Conservation (phyloP, 2,113 vertebrate species). For the Aviceda subcristata region DNA sequence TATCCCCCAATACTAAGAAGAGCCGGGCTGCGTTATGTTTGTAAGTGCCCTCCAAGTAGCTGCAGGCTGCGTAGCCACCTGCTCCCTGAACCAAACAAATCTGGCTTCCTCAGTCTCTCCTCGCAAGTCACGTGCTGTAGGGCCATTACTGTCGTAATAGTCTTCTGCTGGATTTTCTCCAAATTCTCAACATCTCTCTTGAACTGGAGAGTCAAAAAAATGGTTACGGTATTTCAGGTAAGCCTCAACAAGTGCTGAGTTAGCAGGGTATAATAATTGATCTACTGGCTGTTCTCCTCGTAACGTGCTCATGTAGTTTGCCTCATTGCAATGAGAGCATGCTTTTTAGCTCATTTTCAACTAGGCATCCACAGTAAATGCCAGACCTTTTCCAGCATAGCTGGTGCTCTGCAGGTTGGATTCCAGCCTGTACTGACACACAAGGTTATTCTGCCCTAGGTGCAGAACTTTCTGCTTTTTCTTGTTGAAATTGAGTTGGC, state of each 20-base stretch:
- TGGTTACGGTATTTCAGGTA: fast-evolving
- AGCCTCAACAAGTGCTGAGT: not conserved
- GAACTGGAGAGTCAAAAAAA: not conserved
- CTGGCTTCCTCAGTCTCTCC: not conserved
- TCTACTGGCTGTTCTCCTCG: not conserved
- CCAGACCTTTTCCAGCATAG: fast-evolving
- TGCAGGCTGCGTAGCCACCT: not conserved
- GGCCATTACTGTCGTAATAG: not conserved
- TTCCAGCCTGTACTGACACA: not conserved
- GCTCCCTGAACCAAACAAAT: not conserved
- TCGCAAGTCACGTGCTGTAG: fast-evolving
- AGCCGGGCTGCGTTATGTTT: not conserved
- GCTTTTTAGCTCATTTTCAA: not conserved
- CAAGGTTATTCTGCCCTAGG: not conserved
- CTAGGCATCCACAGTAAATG: not conserved
- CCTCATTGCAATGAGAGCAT: not conserved
- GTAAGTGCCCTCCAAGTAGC: not conserved
- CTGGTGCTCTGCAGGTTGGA: not conserved
- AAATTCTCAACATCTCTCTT: not conserved
- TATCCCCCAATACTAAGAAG: not conserved
- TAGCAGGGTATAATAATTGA: not conserved
- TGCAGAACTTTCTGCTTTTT: not conserved
- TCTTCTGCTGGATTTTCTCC: not conserved
- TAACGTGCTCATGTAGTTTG: not conserved
- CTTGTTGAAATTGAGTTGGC: not conserved